Evolutionary conservation across 2,888 invertebrate genomes (phyloP), one percentile per base, ranked within the genome.

Genomic region (Drosophila birchii): DNA sequence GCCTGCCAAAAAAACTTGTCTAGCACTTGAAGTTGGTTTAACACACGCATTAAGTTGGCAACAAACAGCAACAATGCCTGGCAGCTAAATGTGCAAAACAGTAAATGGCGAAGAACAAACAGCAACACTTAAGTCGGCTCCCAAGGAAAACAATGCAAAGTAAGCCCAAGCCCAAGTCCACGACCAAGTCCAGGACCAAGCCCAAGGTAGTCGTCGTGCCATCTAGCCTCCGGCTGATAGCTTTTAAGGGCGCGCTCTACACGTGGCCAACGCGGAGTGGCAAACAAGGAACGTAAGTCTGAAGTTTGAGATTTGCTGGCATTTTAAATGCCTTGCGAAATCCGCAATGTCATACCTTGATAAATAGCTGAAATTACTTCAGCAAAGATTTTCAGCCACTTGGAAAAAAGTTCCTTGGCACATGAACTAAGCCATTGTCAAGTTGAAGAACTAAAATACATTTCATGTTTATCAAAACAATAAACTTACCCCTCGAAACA

Each of bases 331-430:
- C 62, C 56, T 78, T 78, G 76, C 67, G 74, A 75, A 85, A 81
- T 81, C 77, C 78, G 82, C 87, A 80, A 77, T 87, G 87, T 84
- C 87, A 87, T 81, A 85, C 78, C 78, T 85, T 85, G 80, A 87
- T 84, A 87, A 84, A 87, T 86, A 87, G 85, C 87, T 74, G 60
- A 85, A 86, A 87, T 84, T 76, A 79, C 79, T 73, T 61, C 54
- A 66, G 38, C 36, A 54, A 41, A 60, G 60, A 59, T 51, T 62
- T 41, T 14, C 38, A 29, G n/a, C 18, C 41, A 29, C 51, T 69
- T 45, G 59, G 69, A 8, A 45, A 38, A 71, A 62, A 71, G 55
- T 67, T 68, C 20, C 20, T 34, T 7, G 41, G 18, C 49, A 44
- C 41, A 61, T 41, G 41, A 32, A 49, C 60, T 61, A 61, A 60